Evolutionary conservation across 1,140 invertebrate genomes (phyloP), one percentile per base, ranked within the genome.

Genomic region (Lutraria rhynchaena): DNA sequence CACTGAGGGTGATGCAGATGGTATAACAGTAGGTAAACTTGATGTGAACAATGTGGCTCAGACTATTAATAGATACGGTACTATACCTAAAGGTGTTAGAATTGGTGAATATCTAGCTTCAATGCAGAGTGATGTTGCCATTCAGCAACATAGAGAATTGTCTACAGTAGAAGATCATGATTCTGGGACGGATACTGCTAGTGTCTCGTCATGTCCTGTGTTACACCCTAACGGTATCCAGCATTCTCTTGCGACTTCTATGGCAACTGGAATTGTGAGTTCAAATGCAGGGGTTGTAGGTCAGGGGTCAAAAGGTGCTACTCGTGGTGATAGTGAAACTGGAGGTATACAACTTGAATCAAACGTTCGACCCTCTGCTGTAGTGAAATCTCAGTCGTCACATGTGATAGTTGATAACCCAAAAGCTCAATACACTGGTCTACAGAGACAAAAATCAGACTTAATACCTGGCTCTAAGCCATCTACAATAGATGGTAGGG

Each of bases 41-140:
- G 98, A 99, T 93, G 97, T 98, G 83, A 97, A 98, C 92, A 99
- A 99, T 94, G 97, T 99, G 70, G 97, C 98, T 89, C 95, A 97
- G 85, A 97, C 97, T 7, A 98, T 99, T 73, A 98, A 97, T 92
- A 95, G 97, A n/a, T 99, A 99, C 91, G 98, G 98, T 5, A 99
- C 98, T 15, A 92, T 93, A 70, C 98, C 98, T 0, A 99, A 99
- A 93, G 97, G 96, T 60, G 97, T 97, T 17, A 94, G 98, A 41
- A 99, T 99, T 85, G 98, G 98, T 15, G 98, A 98, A 0, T 99
- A 98, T 92, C 93, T 99, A 19, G 98, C 99, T 89, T 99, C 97
- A 0, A 92, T 99, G 77, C 90, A 91, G 61, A 84, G 85, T 73
- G 87, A 89, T 55, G 83, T 60, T 75, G 85, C 78, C 31, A 70